Percentiles rank a stretch among this genome's conserved stretches.
These are phyloP conservation scores for Microctenopoma lineatum DNA, from an alignment of 2,797 vertebrate genomes.

Conservation along the genomic window DNA sequence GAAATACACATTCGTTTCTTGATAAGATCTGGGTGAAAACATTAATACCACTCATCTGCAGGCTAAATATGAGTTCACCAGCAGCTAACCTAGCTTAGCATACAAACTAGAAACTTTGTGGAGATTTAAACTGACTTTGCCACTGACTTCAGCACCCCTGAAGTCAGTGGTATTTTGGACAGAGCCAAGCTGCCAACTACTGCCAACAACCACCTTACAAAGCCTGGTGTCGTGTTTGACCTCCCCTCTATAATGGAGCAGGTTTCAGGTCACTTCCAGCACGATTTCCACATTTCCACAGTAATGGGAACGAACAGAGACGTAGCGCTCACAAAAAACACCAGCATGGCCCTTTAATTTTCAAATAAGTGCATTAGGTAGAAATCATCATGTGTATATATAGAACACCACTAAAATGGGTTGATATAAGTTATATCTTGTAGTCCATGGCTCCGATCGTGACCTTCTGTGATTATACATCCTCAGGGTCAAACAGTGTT, in stretches of 20 bases:
- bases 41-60: background rate
- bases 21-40: background rate
- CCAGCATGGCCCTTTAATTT: slow-evolving; percentile 9
- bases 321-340: background rate
- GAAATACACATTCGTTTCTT: background rate
- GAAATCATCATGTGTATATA: background rate
- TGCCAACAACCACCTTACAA: no score
- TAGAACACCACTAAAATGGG: background rate
- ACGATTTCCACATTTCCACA: no score
- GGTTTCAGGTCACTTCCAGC: no score
- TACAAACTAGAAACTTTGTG: background rate
- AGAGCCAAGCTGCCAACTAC: no score
- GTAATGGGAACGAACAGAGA: no score
- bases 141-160: no score
- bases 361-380: slow-evolving; percentile 14
- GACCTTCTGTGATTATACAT: background rate
- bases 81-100: slow-evolving; percentile 2
- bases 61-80: background rate
- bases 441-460: background rate
- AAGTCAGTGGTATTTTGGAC: no score
- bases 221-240: no score
- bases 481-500: background rate
- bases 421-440: background rate
- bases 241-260: no score
- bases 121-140: no score